Percentiles rank a stretch among this genome's conserved stretches.
Conservation (phyloP, 2,888 invertebrate genomes). For the Agonum fuliginosum region DNA sequence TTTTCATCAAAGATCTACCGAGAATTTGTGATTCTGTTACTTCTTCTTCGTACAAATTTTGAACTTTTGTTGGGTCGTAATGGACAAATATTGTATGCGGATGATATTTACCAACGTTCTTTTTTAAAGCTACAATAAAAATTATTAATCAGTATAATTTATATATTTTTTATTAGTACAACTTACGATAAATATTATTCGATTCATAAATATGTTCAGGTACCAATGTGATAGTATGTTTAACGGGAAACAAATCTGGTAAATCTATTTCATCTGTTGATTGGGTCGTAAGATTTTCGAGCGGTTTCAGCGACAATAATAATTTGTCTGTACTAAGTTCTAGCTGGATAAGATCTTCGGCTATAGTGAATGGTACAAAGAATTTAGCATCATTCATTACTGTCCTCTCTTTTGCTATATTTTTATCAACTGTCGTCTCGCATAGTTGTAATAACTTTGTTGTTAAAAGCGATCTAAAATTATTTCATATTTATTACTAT, state of each 20-base stretch:
- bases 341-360: slow-evolving; percentile 79
- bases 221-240: slow-evolving; percentile 81
- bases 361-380: slow-evolving; percentile 77
- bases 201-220: slow-evolving; percentile 79
- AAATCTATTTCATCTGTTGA: slow-evolving; percentile 76
- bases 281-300: slow-evolving; percentile 75
- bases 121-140: slow-evolving; percentile 73
- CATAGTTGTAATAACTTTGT: slow-evolving; percentile 81
- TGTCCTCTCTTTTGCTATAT: slow-evolving; percentile 76
- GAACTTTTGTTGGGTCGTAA: slow-evolving; percentile 79
- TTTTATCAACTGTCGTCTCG: slow-evolving; percentile 78
- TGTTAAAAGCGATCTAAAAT: slow-evolving; percentile 79
- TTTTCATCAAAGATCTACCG: slow-evolving; percentile 82
- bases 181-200: slow-evolving; percentile 84
- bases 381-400: slow-evolving; percentile 78
- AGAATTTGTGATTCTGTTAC: slow-evolving; percentile 81
- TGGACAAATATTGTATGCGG: slow-evolving; percentile 88
- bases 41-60: slow-evolving; percentile 81
- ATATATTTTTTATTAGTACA: background rate
- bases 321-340: slow-evolving; percentile 80
- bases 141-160: slow-evolving; percentile 59
- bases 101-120: slow-evolving; percentile 73
- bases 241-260: slow-evolving; percentile 85
- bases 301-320: slow-evolving; percentile 78
- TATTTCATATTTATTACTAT: too few species aligned